phyloP scores from a whole-genome alignment of 2,888 invertebrate species.

The Atethmia centrago region DNA sequence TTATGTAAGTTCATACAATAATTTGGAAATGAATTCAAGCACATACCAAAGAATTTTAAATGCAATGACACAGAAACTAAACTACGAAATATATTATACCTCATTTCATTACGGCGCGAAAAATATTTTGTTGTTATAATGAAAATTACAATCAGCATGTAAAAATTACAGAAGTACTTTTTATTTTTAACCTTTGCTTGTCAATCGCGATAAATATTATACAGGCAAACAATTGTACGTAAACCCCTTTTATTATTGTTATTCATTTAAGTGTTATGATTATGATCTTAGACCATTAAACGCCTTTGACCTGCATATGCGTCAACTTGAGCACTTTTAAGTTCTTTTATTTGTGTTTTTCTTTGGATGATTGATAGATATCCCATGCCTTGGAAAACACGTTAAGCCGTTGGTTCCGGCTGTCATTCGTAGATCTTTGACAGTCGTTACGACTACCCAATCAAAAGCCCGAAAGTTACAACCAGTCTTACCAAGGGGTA shows the following conservation, averaged over 20 bases:
- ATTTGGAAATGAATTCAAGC: conserved; percentile 33
- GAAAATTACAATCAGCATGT: conserved; percentile 37
- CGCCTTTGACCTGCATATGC: conserved; percentile 18
- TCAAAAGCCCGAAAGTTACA: too few relatives aligned
- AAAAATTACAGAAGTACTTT: conserved; percentile 58
- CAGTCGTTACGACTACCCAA: too few relatives aligned
- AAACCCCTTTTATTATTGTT: conserved; percentile 40
- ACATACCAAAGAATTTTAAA: conserved; percentile 46
- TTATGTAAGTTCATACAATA: conserved; percentile 42
- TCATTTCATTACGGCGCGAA: conserved; percentile 25
- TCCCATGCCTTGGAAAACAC: background rate
- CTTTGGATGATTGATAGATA: background rate
- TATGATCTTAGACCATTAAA: conserved; percentile 40
- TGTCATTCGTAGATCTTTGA: too few relatives aligned
- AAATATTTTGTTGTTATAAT: conserved; percentile 35
- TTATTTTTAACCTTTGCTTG: conserved; percentile 56
- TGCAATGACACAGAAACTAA: conserved; percentile 57
- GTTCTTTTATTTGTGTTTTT: background rate
- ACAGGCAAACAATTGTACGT: conserved; percentile 12
- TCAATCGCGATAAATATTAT: conserved; percentile 46
- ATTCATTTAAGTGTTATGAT: conserved; percentile 7
- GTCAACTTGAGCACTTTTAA: conserved; percentile 1
- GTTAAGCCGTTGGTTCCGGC: too few relatives aligned
- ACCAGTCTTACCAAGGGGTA: too few relatives aligned
- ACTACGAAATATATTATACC: conserved; percentile 37